Base-by-base conservation (phyloP, 2,113 vertebrate genomes). In the Strix uralensis region DNA sequence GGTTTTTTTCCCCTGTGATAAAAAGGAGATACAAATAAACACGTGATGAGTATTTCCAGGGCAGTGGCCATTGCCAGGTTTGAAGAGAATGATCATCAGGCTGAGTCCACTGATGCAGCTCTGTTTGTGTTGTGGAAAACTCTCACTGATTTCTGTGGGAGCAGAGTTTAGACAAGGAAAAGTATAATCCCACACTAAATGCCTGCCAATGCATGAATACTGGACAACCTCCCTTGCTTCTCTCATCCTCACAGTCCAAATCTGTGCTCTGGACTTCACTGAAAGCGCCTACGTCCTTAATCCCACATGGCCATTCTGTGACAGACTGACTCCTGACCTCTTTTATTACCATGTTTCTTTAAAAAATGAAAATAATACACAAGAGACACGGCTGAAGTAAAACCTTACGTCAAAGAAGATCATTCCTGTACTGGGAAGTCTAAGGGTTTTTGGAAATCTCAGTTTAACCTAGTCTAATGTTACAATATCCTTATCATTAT, bases 311-410 rank as follows among this genome's bases (percentile, higher is more conserved):
- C 42, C 69, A 49, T 40, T 71, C 69, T n/a, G 3, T 44, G 38
- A 63, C 46, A 79, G 27, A 86, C 59, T 57, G 23, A 79, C 46
- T 96, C 84, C 94, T 89, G 73, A 96, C 59, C 73, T 91, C 79
- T 96, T 96, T 81, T 88, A 96, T 93, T 96, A 96, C 73, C 47
- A 21, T 10, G 12, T 16, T 82, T 20, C 67, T 80, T 88, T 32
- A 72, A 88, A 88, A 97, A 98, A 92, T 74, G 61, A 96, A 97
- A 97, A 80, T 58, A 3, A 95, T 92, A 91, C 77, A 86, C 70
- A 70, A 91, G 72, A 95, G 67, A 96, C 73, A 91, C 3, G 7
- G 78, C 44, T 88, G 71, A 96, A 95, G 66, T 61, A 94, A 97
- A 97, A 90, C 81, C 86, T 90, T 66, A 26, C 3, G 3, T 65